Evolutionary conservation across 2,113 vertebrate species (phyloP), one percentile per base, ranked within the genome.

Genomic region (Passer domesticus): DNA sequence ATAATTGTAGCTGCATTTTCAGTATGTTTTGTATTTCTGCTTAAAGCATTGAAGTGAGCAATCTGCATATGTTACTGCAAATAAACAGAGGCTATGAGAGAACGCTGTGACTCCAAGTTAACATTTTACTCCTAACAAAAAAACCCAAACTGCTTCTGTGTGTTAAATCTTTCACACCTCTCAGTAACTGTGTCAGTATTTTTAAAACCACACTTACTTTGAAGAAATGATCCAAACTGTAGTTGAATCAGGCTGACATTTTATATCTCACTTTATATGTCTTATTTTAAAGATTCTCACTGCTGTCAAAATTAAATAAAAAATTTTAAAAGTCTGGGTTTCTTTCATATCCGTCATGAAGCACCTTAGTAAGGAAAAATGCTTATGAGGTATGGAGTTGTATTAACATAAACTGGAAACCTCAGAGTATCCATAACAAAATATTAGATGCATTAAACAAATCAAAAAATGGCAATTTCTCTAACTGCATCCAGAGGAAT

Each of bases 321-420:
- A 63, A 67, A 25, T 62, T 90, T 80, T 24, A 1, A n/a, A 94
- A 90, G 64, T 41, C 72, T 74, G 8, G 5, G 8, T 86, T 92
- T 81, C 64, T 93, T 93, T 62, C 37, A 39, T 25, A 62, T 12
- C 1, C 0, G 35, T 86, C 25, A 74, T 63, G 47, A 89, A 95
- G 74, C 68, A 88, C 20, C 63, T 86, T 74, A 77, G 76, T 16
- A 74, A 44, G 39, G 76, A 94, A 95, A 96, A 97, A 67, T 86
- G 16, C 30, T 78, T 74, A 52, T 1, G 6, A 62, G 19, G 19
- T 84, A 92, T 52, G 55, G 79, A 96, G 86, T 59, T 81, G 27
- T 59, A 83, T 55, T 92, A 81, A 66, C 37, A 67, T 43, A 53
- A 83, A 59, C 10, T 89, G 80, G 59, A 78, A 89, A 60, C 24